Evolutionary conservation across 2,797 vertebrate species (phyloP), one percentile per base, ranked within the genome.

Genomic region (Lepilemur ruficaudatus): DNA sequence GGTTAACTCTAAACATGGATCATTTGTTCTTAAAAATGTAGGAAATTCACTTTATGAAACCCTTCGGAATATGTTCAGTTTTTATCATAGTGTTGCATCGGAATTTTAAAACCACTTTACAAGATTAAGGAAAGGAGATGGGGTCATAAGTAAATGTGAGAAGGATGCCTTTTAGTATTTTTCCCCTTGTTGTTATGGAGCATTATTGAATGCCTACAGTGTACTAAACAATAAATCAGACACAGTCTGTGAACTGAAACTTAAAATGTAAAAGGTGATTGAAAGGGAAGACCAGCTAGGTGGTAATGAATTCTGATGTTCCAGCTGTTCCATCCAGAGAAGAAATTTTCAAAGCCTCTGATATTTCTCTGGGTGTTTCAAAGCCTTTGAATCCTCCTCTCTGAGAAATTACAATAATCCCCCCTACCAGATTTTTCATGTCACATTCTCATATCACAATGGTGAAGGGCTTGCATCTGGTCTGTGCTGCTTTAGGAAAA

Each of bases 91-190:
- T 59, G 15, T 89, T 84, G 32, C 59, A 20, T 25, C 80, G 43
- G 84, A 76, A 91, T 93, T 96, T 93, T 84, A 82, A 95, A 93
- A 91, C 83, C 50, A 65, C 67, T 92, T 96, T 88, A 35, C 7
- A 85, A 48, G 87, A 96, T 86, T 81, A 93, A 92, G 55, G 48
- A 55, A 95, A 94, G 76, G 76, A 92, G 89, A 76, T 23, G 10
- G 48, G 61, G 72, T 93, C 63, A 55, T n/a, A 78, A 50, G 48
- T 73, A 93, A 89, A 63, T 52, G 69, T 69, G 61, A 78, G 85
- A 81, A 72, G 52, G 63, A 57, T 72, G 72, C 43, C 50, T 91
- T 93, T 65, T 50, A 63, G 75, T 67, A 38, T 69, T 82, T 89
- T 93, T 69, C 55, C 59, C 22, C 35, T 83, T 46, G n/a, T 76